Base-by-base conservation (phyloP, 2,888 invertebrate species). In the Bruchidius siliquastri region DNA sequence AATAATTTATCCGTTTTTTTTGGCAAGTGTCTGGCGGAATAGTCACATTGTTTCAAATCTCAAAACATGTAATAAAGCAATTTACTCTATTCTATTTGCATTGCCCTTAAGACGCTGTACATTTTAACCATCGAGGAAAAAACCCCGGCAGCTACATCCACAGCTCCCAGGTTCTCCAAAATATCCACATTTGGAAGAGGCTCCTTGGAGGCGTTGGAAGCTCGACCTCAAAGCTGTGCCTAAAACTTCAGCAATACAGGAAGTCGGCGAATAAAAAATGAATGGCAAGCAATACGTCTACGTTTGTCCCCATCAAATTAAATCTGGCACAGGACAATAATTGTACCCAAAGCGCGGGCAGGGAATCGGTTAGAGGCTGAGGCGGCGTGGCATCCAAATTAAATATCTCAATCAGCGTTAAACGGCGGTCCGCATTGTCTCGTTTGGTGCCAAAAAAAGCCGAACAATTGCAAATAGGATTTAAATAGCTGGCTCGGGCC, bases 391-490 rank as follows among this genome's bases (percentile, higher is more conserved):
- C 18, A 49, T 49, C 49, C 49, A 49, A 26, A 49, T 49, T 49
- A 49, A 49, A 80, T 76, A 75, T 74, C 74, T 80, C 79, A 77
- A 79, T 79, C 78, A 73, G 72, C 77, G 68, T 70, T 66, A 30
- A 69, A 68, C n/a, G 21, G 72, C n/a, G 72, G 73, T n/a, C 68
- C 49, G 49, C 49, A 49, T 49, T 49, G 49, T 49, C 49, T 49
- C 30, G 49, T 26, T 1, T 49, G 49, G 49, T 49, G 49, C 49
- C 49, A 49, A 74, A 77, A 79, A 78, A 79, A 75, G 26, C 72
- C 71, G 76, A 80, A 80, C 77, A 77, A 82, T 83, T 82, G 84
- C 83, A 83, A 85, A 84, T 84, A 81, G 82, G 78, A 82, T 83
- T 82, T 83, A 84, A 85, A 86, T 84, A 84, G 82, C 82, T 73